Base-by-base conservation (phyloP, 2,113 vertebrate genomes). In the Dolichallabes microphthalmus region DNA sequence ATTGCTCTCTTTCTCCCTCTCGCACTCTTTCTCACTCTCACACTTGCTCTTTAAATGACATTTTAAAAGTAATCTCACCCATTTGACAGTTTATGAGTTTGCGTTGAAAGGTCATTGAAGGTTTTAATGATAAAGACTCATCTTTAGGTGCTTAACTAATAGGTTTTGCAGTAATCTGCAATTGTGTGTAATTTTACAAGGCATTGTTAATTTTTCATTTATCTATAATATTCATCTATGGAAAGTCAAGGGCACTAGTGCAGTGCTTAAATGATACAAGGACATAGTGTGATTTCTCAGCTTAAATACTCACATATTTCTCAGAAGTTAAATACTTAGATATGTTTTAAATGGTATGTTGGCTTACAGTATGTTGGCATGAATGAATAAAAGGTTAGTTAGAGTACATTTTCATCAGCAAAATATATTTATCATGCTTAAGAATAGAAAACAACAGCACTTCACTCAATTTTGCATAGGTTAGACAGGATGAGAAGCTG, bases 81-180 rank as follows among this genome's bases (percentile, higher is more conserved):
- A 91, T 92, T 93, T 90, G 92, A 93, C 88, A 87, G 86, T 90
- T 90, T 82, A 81, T 82, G 82, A 81, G 82, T 80, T 85, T 85
- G 64, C 39, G 50, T 50, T 85, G 53, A 71, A 85, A 85, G 84
- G 84, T 85, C 39, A 80, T 30, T 25, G 61, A 85, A 78, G 84
- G 84, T 80, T 80, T 35, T n/a, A 61, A 45, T 71, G 77, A 85
- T 85, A 80, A 69, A 39, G 11, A 57, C 45, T 79, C 30, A 53
- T 87, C 82, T 79, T 80, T 85, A 80, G 63, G 30, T 55, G 25
- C 64, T 80, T 68, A 58, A 71, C 66, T 71, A 57, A 85, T 53
- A 39, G 0, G 20, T 76, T 68, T 68, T 68, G 14, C 50, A 39
- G 83, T 27, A 80, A 80, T 61, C 30, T 83, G 57, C 8, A 45